A percentile compares a stretch with the other conserved stretches of the same genome.
Evolutionary conservation across 1,140 invertebrate genomes (phyloP).

Genomic region (Marisa cornuarietis): DNA sequence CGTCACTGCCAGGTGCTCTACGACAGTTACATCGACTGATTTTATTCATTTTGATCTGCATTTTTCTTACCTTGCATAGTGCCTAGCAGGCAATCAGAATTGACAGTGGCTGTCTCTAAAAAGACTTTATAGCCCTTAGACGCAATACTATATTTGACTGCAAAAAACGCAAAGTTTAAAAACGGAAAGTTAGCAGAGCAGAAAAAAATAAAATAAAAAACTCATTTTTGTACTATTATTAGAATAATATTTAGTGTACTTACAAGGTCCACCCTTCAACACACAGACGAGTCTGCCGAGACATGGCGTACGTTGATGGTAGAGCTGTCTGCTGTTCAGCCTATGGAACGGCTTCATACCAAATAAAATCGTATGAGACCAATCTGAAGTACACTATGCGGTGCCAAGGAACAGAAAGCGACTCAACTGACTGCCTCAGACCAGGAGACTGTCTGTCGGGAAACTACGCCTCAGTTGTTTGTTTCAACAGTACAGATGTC

Average conservation of each 20-base stretch:
- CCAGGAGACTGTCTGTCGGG: constrained; percentile 26
- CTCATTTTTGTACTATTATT: too few relatives aligned
- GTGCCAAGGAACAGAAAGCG: constrained; percentile 39
- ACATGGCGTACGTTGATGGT: constrained; percentile 44
- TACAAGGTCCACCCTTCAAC: too few relatives aligned
- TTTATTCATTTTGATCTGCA: too few relatives aligned
- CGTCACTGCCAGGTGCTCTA: constrained; percentile 33
- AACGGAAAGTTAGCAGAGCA: background rate
- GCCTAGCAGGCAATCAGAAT: too few relatives aligned
- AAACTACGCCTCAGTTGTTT: constrained; percentile 48
- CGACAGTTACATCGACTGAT: background rate
- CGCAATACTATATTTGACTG: too few relatives aligned
- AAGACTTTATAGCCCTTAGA: too few relatives aligned
- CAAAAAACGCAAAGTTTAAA: background rate
- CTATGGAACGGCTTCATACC: constrained; percentile 26
- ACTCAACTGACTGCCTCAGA: constrained; percentile 33
- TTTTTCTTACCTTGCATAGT: too few relatives aligned
- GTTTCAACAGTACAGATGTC: constrained; percentile 23
- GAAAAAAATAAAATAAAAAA: too few relatives aligned
- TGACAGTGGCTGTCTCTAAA: too few relatives aligned
- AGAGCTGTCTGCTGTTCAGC: constrained; percentile 44
- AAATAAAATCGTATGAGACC: background rate
- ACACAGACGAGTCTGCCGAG: constrained; percentile 36
- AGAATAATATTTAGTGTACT: too few relatives aligned
- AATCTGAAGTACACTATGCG: constrained; percentile 37